Evolutionary conservation across 2,797 vertebrate species (phyloP).

Genomic region (Crax fasciolata): DNA sequence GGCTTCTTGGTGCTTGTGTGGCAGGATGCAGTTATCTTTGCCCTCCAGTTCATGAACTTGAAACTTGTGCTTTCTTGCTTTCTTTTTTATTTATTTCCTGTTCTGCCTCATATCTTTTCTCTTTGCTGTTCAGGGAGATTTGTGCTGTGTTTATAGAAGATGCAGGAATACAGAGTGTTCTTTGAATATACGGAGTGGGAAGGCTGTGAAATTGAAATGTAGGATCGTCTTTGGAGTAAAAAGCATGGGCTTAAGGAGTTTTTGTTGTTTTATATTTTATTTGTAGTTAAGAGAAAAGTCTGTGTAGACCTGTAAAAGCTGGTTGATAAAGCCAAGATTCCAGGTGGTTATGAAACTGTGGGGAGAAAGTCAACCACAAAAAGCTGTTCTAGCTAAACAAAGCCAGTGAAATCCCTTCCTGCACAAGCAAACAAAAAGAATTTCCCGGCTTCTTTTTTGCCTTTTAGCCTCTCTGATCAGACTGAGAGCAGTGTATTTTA

Average conservation of each 20-base stretch:
- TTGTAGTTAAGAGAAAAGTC: not conserved
- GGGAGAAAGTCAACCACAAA: slow-evolving; percentile 3
- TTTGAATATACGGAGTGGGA: not conserved
- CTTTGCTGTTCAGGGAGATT: not conserved
- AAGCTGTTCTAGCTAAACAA: slow-evolving; percentile 17
- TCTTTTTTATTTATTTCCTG: not conserved
- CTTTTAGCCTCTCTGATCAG: not conserved
- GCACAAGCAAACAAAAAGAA: not conserved
- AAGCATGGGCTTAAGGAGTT: not conserved
- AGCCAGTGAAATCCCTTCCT: not conserved
- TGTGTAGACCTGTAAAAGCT: not conserved
- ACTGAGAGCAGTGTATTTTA: not conserved
- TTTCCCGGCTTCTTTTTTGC: slow-evolving; percentile 2
- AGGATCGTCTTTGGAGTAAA: not conserved
- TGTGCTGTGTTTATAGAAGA: not conserved
- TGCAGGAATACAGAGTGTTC: not conserved
- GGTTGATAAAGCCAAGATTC: not conserved
- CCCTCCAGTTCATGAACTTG: not conserved
- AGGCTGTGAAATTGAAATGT: not conserved
- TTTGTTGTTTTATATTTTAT: not conserved
- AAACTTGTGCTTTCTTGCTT: not conserved
- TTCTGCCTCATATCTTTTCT: not conserved
- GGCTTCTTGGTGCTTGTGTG: not conserved
- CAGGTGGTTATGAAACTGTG: not conserved
- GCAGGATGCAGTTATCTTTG: not conserved